Evolutionary conservation across 2,888 invertebrate species (phyloP).

Genomic region (Oasisia sp.): DNA sequence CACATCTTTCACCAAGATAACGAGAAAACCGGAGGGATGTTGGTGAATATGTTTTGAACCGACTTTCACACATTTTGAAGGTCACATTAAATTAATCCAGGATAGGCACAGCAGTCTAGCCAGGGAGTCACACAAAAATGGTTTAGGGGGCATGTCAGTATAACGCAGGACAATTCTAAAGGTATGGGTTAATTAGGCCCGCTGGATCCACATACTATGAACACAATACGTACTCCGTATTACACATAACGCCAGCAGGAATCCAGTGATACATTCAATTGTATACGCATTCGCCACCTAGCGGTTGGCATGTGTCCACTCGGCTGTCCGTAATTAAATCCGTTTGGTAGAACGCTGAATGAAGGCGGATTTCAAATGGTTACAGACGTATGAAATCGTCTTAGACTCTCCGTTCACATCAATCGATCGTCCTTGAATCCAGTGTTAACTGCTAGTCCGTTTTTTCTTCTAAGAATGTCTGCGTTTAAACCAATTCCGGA

Average conservation of each 20-base stretch:
- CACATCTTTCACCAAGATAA: too few relatives aligned
- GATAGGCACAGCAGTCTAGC: too few relatives aligned
- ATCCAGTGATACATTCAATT: background rate
- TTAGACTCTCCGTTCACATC: background rate
- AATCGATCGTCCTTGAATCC: background rate
- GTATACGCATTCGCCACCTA: background rate
- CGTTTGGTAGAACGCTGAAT: background rate
- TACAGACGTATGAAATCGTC: background rate
- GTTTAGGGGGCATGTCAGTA: too few relatives aligned
- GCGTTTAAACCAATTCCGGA: background rate
- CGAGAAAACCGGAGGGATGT: too few relatives aligned
- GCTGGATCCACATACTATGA: too few relatives aligned
- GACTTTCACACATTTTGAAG: too few relatives aligned
- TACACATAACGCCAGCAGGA: background rate
- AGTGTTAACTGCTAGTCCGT: background rate
- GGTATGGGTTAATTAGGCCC: too few relatives aligned
- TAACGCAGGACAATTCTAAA: too few relatives aligned
- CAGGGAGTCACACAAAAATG: too few relatives aligned
- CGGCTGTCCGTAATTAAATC: background rate
- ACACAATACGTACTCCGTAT: background rate
- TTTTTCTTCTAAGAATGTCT: background rate
- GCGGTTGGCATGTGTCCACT: background rate
- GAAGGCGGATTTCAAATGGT: background rate
- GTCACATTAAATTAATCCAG: too few relatives aligned
- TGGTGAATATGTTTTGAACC: too few relatives aligned